phyloP scores from a whole-genome alignment of 2,888 invertebrate species.

The Sympetrum striolatum region DNA sequence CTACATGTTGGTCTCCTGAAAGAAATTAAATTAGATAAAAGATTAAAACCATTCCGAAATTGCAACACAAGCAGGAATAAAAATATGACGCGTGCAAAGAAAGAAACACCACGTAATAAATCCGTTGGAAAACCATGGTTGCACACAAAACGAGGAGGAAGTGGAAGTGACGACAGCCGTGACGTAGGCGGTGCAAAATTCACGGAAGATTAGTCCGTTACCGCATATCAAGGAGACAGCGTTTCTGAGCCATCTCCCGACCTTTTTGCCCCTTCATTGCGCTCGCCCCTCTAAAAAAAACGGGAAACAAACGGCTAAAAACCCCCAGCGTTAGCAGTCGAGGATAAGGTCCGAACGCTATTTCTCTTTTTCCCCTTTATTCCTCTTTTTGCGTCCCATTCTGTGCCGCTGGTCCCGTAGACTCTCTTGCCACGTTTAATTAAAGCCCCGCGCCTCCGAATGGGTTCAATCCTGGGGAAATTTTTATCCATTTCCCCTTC shows the following conservation, averaged over 20 bases:
- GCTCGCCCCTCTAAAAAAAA: neutral
- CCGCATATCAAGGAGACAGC: slow-evolving; percentile 7
- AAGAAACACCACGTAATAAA: neutral
- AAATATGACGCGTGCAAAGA: neutral
- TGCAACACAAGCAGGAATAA: no score
- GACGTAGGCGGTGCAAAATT: neutral
- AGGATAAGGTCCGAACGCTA: neutral
- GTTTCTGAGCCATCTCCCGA: neutral
- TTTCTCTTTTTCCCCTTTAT: neutral
- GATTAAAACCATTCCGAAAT: no score
- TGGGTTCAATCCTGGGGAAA: neutral
- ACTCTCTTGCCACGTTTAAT: slow-evolving; percentile 10
- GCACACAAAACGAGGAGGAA: neutral
- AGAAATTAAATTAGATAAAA: no score
- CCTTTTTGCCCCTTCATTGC: neutral
- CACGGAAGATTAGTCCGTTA: slow-evolving; percentile 2
- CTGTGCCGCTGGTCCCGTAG: neutral
- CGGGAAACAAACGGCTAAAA: no score
- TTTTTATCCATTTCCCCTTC: neutral
- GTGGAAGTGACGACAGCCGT: no score
- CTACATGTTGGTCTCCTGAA: no score
- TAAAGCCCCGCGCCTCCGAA: neutral
- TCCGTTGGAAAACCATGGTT: neutral
- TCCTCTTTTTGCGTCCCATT: neutral
- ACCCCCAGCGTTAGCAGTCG: neutral